Conservation (phyloP, 1,140 invertebrate genomes). For the Drosophila teissieri region DNA sequence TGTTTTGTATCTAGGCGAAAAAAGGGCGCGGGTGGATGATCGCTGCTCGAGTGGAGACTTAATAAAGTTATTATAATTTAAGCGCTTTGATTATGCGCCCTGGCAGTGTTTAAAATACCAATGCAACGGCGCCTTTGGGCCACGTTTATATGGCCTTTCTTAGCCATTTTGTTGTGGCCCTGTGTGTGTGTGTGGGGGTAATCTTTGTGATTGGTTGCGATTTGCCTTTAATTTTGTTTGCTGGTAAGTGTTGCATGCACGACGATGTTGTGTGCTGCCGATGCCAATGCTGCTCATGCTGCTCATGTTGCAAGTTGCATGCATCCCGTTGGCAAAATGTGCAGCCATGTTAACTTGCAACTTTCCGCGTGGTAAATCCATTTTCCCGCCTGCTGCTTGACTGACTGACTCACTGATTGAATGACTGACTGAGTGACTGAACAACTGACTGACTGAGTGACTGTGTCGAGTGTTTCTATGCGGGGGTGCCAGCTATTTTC, state of each 20-base stretch:
- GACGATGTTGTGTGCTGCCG: slow-evolving; percentile 37
- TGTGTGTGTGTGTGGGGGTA: slow-evolving; percentile 69
- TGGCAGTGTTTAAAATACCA: slow-evolving; percentile 83
- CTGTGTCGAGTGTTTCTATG: slow-evolving; percentile 48
- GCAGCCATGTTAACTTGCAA: slow-evolving; percentile 69
- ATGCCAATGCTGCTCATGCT: slow-evolving; percentile 9
- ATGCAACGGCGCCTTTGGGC: slow-evolving; percentile 68
- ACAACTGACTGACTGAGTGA: slow-evolving; percentile 16
- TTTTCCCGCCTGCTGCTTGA: slow-evolving; percentile 37
- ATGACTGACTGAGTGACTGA: slow-evolving; percentile 27
- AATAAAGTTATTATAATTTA: slow-evolving; percentile 84
- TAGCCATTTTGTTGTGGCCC: slow-evolving; percentile 43
- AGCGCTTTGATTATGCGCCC: slow-evolving; percentile 81
- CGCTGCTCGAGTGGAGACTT: slow-evolving; percentile 53
- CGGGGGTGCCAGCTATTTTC: slow-evolving; percentile 71
- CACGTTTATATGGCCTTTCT: slow-evolving; percentile 30
- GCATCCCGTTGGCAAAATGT: slow-evolving; percentile 77
- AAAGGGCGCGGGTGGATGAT: slow-evolving; percentile 31
- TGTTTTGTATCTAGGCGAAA: slow-evolving; percentile 31
- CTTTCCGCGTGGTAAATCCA: slow-evolving; percentile 46
- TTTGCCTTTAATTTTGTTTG: slow-evolving; percentile 80
- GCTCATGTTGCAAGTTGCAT: slow-evolving; percentile 42
- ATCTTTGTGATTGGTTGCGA: slow-evolving; percentile 82
- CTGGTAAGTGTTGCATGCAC: slow-evolving; percentile 76
- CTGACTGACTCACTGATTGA: slow-evolving; percentile 43